Percentiles rank a stretch among this genome's conserved stretches.
phyloP scores from a whole-genome alignment of 2,888 invertebrate species.

The Monoplex corrugatus region DNA sequence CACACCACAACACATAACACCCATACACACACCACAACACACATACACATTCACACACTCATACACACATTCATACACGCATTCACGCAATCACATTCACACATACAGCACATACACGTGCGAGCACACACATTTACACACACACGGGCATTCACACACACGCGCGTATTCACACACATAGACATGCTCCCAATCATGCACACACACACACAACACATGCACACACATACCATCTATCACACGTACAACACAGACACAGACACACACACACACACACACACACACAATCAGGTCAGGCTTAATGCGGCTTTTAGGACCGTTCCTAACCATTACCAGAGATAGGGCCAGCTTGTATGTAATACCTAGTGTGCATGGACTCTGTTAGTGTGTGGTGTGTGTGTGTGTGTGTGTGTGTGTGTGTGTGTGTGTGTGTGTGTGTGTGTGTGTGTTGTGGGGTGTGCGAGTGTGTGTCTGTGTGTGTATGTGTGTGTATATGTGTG shows the following conservation, averaged over 20 bases:
- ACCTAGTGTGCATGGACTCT: neutral
- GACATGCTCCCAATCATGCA: neutral
- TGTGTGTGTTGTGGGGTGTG: neutral
- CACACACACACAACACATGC: neutral
- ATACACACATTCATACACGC: neutral
- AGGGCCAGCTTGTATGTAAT: too few relatives aligned
- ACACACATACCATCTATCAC: too few relatives aligned
- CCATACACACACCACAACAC: neutral
- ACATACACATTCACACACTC: neutral
- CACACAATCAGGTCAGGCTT: neutral
- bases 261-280: neutral
- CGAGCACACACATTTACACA: neutral
- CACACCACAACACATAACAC: too few relatives aligned
- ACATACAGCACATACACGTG: neutral
- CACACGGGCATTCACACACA: neutral
- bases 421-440: neutral
- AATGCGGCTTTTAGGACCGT: too few relatives aligned
- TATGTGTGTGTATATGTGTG: neutral
- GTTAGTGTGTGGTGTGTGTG: neutral
- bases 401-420: neutral
- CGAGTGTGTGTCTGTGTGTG: too few relatives aligned
- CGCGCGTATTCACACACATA: neutral
- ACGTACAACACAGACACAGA: neutral
- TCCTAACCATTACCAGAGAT: too few relatives aligned
- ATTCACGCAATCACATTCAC: neutral